A percentile compares a stretch with the other conserved stretches of the same genome.
Evolutionary conservation across 2,888 invertebrate species (phyloP).

Genomic region (Rhagonycha fulva): DNA sequence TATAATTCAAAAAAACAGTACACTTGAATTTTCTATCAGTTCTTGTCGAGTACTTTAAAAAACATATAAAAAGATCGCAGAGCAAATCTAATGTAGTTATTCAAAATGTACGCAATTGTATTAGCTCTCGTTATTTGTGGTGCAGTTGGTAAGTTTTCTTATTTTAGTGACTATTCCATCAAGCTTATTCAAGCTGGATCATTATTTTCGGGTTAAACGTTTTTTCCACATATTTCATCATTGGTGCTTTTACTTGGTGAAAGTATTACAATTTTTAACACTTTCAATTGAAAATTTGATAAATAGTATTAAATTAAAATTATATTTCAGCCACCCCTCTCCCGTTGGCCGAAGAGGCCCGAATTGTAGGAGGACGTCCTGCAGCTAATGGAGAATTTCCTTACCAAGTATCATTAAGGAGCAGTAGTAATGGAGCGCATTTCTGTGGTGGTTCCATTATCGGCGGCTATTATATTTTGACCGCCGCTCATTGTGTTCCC

Average conservation of each 20-base stretch:
- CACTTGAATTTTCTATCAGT: no score
- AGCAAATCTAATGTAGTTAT: no score
- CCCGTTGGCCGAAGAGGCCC: neutral
- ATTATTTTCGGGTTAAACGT: no score
- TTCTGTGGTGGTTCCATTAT: slow-evolving; percentile 66
- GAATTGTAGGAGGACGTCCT: slow-evolving; percentile 60
- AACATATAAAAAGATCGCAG: no score
- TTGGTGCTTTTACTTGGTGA: no score
- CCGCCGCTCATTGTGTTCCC: slow-evolving; percentile 33
- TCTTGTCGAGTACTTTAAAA: no score
- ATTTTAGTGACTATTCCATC: no score
- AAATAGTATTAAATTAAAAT: neutral
- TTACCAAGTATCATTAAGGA: slow-evolving; percentile 59
- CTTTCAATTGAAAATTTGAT: no score
- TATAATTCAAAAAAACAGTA: no score
- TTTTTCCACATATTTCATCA: no score
- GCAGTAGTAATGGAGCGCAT: slow-evolving; percentile 56
- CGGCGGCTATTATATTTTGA: slow-evolving; percentile 54
- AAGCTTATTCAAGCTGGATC: no score
- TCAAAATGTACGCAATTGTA: no score
- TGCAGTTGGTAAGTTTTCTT: neutral
- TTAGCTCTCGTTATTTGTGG: neutral
- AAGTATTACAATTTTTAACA: neutral
- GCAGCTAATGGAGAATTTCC: slow-evolving; percentile 59
- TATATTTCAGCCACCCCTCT: neutral